Evolutionary conservation across 1,140 invertebrate species (phyloP), one percentile per base, ranked within the genome.

Genomic region (Agrypnia vestita): DNA sequence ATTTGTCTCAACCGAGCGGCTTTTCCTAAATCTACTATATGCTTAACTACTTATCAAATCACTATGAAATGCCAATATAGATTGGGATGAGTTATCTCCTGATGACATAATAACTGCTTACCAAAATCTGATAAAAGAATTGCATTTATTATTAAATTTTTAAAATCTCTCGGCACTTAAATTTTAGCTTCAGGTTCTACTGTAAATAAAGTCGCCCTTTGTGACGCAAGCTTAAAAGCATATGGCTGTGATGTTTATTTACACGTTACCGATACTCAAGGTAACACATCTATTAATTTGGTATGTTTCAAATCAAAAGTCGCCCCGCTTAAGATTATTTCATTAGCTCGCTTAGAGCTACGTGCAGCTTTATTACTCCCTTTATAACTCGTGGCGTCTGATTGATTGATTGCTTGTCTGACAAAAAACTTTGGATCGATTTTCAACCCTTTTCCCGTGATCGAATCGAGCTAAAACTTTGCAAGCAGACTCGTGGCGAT

Each of bases 281-380:
- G 55, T 17, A 56, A 56, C 55, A 17, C 55, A n/a, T n/a, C 55
- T 0, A 56, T 6, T 12, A 56, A 56, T 56, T 56, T 56, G 17
- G 15, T 56, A 56, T 56, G 55, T 56, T 56, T 17, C 0, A 56
- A 56, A 8, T 56, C n/a, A 12, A 56, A 56, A 17, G 55, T 56
- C 9, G 55, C 55, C 12, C 55, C 55, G 3, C 8, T 56, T 3
- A 56, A 56, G 15, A 19, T 56, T 3, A 3, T 56, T 0, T 56
- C 55, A 8, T 17, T 56, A 12, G 55, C 3, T 19, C 55, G 3
- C 12, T 56, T 56, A 8, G 55, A 56, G 19, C 15, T 56, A 15
- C 19, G 55, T 17, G 3, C 55, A 6, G 55, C 55, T n/a, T n/a
- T n/a, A n/a, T n/a, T n/a, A n/a, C n/a, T n/a, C n/a, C 12, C 51